Evolutionary conservation across 2,113 vertebrate species (phyloP), one percentile per base, ranked within the genome.

Genomic region (Pampusana beccarii): DNA sequence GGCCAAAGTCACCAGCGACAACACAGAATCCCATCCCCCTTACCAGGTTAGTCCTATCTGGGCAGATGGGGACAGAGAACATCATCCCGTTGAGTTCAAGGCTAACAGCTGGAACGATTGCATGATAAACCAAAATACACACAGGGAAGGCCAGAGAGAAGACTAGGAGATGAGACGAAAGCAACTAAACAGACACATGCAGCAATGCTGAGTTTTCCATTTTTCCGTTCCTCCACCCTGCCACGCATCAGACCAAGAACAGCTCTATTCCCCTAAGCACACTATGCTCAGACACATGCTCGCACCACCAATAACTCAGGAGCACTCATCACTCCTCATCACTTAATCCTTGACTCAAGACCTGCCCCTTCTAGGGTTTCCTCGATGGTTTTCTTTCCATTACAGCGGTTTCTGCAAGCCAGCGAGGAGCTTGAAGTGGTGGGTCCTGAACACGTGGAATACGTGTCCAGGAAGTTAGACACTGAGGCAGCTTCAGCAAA

Each of bases 11-110:
- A 90, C 66, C n/a, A 53, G 36, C 25, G 53, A 67, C 26, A 62
- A 2, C 1, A 1, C 9, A 23, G 24, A 9, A 36, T 67, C n/a
- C 44, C 0, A 0, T n/a, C 10, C 28, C 16, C 40, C 29, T 54
- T 7, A 25, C 11, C 60, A 21, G 9, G 13, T 58, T 33, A 58
- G 36, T 64, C 42, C 18, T 24, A 44, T 17, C 25, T 33, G 28
- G n/a, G 40, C 58, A 94, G 64, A 69, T 50, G 44, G 17, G 9
- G 42, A 33, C n/a, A 72, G 61, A 53, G 21, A 62, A 60, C 24
- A 57, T 24, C 24, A 57, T 24, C 48, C n/a, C 31, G 24, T 6
- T 11, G 4, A 70, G 21, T 16, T 57, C 9, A 46, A 58, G 25
- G 48, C 9, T 48, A 54, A 62, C 29, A 83, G 29, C 31, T 29